A percentile compares a stretch with the other conserved stretches of the same genome.
These are phyloP conservation scores for zebrafish (Danio rerio) DNA, from an alignment of 2,113 vertebrate genomes.

Conservation along the genomic window DNA sequence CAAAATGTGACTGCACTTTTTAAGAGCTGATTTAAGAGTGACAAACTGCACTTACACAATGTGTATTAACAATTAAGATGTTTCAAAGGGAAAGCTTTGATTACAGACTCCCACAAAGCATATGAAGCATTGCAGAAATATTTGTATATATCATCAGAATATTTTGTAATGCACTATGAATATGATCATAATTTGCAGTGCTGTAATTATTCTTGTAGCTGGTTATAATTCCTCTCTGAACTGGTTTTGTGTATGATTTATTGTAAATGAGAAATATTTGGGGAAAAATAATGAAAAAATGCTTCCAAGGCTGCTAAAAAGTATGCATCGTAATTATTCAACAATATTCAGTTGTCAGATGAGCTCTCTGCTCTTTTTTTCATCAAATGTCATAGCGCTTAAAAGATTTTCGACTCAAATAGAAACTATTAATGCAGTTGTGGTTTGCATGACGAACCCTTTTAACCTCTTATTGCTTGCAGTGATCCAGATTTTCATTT, in stretches of 20 bases:
- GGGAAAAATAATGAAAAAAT: not conserved
- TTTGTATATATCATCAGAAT: not conserved
- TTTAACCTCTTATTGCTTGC: not conserved
- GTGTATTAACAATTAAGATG: not conserved
- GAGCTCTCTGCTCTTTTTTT: not conserved
- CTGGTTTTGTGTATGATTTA: not conserved
- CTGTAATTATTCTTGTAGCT: not conserved
- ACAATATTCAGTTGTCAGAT: not conserved
- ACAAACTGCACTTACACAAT: not conserved
- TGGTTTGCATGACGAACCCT: not conserved
- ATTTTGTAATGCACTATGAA: not conserved
- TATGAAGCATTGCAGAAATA: not conserved
- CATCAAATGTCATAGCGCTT: not conserved
- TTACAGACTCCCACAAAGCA: not conserved
- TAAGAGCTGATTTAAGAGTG: not conserved
- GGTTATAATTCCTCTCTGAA: not conserved
- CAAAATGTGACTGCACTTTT: not conserved
- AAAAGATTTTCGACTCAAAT: not conserved
- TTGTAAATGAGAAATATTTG: not conserved
- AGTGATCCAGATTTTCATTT: not conserved
- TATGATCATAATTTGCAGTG: not conserved
- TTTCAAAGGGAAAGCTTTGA: too few species aligned
- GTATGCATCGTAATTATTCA: not conserved
- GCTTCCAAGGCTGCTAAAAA: not conserved
- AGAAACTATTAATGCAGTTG: not conserved